A percentile compares a stretch with the other conserved stretches of the same genome.
Evolutionary conservation across 2,888 invertebrate genomes (phyloP).

Genomic region (Cephus pulcher): DNA sequence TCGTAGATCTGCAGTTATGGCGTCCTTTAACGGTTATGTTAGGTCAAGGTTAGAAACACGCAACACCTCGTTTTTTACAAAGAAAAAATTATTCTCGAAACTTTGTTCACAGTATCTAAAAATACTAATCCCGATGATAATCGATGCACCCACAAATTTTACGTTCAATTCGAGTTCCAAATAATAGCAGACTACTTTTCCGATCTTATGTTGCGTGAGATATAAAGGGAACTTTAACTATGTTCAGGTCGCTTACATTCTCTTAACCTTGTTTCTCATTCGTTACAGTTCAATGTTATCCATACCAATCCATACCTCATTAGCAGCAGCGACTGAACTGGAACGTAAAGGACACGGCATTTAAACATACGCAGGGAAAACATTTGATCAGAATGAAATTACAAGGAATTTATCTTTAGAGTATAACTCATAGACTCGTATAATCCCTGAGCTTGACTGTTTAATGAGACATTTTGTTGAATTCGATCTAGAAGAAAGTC

Average conservation of each 20-base stretch:
- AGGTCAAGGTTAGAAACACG: neutral
- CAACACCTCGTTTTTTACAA: neutral
- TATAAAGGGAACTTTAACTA: neutral
- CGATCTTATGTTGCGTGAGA: neutral
- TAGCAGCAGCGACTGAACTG: slow-evolving; percentile 32
- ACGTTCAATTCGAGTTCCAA: slow-evolving; percentile 2
- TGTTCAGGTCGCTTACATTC: neutral
- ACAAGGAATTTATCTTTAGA: neutral
- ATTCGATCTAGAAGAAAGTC: neutral
- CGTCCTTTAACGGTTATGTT: neutral
- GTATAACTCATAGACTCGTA: neutral
- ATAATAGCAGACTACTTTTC: neutral
- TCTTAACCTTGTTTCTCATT: neutral
- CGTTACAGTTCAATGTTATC: neutral
- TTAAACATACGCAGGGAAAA: slow-evolving; percentile 31
- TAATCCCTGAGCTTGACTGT: neutral
- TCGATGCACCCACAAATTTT: neutral
- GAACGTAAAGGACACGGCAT: slow-evolving; percentile 32
- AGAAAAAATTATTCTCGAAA: neutral
- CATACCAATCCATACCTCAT: slow-evolving; percentile 44
- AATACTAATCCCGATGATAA: neutral
- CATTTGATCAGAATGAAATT: slow-evolving; percentile 32
- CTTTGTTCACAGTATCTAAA: neutral
- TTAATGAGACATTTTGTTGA: neutral
- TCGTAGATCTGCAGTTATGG: neutral